Base-by-base conservation (phyloP, 2,113 vertebrate species). In the Gymnogyps californianus region DNA sequence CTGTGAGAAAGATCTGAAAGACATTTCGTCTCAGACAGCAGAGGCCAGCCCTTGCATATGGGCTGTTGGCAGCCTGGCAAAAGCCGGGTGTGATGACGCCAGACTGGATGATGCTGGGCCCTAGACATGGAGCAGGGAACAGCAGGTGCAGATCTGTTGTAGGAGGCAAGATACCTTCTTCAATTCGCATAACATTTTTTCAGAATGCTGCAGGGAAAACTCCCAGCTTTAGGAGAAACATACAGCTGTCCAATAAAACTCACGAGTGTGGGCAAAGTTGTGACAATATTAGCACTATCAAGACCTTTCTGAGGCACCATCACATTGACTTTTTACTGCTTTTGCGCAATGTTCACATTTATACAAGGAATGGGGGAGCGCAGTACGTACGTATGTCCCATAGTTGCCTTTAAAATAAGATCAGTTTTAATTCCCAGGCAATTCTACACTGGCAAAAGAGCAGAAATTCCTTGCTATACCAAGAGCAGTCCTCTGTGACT, bases 51-150 rank as follows among this genome's bases (percentile, higher is more conserved):
- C 29, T 32, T 58, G 57, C 93, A 92, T 44, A 77, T 31, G 91
- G 89, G 92, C 87, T 97, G 78, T 17, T 87, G 79, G 89, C 93
- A 94, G 89, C 77, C 74, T 76, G 72, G 85, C 81, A 97, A 19
- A 82, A 77, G 64, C 67, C 1, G 42, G 51, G 66, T 85, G 93
- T 40, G 89, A 75, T 26, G 58, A 36, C 2, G 51, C 83, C 21
- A 95, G 87, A 62, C 91, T 80, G 91, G 81, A 24, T 80, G 76
- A 49, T 67, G 57, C 87, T 54, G 44, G 82, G 82, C 81, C 71
- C 36, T 24, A 89, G 83, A 36, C 62, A 8, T 3, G 64, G 67
- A 86, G 59, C 78, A 57, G 76, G 49, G 52, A 94, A 87, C 55
- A 93, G 87, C 71, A 93, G 83, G 82, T 72, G 83, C 66, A 49